Evolutionary conservation across 2,888 invertebrate species (phyloP).

Genomic region (Parelbella ahira): DNA sequence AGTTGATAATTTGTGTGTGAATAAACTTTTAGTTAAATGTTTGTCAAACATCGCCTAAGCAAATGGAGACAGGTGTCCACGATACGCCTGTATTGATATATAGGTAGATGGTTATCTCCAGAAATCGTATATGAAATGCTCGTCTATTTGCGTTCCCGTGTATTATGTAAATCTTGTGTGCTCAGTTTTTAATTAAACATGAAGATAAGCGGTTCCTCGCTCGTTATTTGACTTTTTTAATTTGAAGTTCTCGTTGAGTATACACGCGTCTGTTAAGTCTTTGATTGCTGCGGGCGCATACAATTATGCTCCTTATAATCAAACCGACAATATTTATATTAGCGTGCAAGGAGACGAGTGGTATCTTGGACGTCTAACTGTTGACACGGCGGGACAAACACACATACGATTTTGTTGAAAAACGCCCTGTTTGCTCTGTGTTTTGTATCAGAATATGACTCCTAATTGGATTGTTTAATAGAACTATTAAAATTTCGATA

Average conservation of each 20-base stretch:
- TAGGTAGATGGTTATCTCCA: conserved; percentile 44
- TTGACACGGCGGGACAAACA: conserved; percentile 26
- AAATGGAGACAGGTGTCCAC: conserved; percentile 76
- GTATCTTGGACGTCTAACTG: conserved; percentile 26
- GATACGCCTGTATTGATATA: conserved; percentile 67
- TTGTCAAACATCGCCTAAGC: conserved; percentile 72
- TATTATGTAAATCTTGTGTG: conserved; percentile 72
- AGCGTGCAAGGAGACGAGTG: conserved; percentile 6
- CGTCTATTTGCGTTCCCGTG: conserved; percentile 50
- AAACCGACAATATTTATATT: conserved; percentile 23
- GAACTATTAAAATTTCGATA: conserved; percentile 9
- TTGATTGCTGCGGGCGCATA: conserved; percentile 29
- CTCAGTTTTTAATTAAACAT: conserved; percentile 70
- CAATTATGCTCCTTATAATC: conserved; percentile 29
- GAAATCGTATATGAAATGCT: conserved; percentile 43
- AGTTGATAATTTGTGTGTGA: conserved; percentile 78
- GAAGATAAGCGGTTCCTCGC: conserved; percentile 59
- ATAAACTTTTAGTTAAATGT: conserved; percentile 76
- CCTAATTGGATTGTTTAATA: conserved; percentile 10
- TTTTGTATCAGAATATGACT: conserved; percentile 20
- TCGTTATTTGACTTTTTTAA: conserved; percentile 66
- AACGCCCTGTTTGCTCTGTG: conserved; percentile 14
- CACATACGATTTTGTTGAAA: conserved; percentile 17
- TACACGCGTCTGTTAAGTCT: conserved; percentile 41
- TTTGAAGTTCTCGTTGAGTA: conserved; percentile 44